These are phyloP conservation scores for Dromaius novaehollandiae DNA, from an alignment of 2,113 vertebrate species.

Conservation along the genomic window DNA sequence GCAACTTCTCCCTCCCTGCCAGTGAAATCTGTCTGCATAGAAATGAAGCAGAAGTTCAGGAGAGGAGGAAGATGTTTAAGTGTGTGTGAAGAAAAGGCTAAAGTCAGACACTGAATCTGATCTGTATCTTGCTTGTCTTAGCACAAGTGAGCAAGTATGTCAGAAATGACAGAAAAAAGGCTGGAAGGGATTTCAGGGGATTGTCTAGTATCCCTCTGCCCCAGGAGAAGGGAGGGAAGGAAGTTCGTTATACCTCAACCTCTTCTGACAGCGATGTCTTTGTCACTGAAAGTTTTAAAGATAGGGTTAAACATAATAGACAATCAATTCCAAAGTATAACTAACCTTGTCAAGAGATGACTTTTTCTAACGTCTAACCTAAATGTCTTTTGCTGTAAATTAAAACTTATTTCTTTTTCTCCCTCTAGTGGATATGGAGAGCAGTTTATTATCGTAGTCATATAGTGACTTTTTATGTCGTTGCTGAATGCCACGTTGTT, in stretches of 20 bases:
- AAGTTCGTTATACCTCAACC: neutral
- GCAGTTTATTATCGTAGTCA: neutral
- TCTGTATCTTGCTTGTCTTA: neutral
- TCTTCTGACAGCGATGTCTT: neutral
- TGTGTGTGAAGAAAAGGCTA: neutral
- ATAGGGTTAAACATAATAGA: neutral
- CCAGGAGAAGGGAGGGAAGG: neutral
- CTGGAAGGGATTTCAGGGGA: neutral
- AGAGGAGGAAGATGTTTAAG: neutral
- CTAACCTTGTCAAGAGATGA: neutral
- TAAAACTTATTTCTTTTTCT: neutral
- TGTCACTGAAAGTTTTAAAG: neutral
- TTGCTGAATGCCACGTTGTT: neutral
- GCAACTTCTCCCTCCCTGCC: neutral
- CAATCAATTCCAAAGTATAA: neutral
- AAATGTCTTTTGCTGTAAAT: neutral
- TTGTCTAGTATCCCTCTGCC: accelerated
- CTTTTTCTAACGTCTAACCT: neutral
- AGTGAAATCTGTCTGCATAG: neutral
- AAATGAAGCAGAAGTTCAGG: neutral
- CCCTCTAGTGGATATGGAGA: neutral
- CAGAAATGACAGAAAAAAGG: neutral
- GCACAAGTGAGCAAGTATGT: neutral
- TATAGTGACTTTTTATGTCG: neutral
- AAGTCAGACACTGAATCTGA: neutral